Base-by-base conservation (phyloP, 2,113 vertebrate species). In the Lipophrys pholis region DNA sequence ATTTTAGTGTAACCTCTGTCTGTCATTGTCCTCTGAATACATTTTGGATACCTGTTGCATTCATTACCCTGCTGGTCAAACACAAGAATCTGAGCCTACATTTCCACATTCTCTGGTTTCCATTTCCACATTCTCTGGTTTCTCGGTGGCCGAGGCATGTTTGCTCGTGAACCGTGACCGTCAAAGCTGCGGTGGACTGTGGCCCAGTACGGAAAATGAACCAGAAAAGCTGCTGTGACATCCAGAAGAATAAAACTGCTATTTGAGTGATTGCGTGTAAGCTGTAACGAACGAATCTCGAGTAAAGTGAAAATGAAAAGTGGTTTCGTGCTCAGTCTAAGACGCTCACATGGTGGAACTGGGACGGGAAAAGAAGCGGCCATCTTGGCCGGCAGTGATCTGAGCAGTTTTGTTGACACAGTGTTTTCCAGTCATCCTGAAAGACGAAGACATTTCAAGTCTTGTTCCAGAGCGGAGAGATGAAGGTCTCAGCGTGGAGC, bases 191-290 rank as follows among this genome's bases (percentile, higher is more conserved):
- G 1, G 35, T 53, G 16, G 14, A 14, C 57, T 35, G 63, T 40
- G 11, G 30, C 73, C 69, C 50, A 76, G 17, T 11, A 54, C 40
- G 35, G 58, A 78, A 48, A n/a, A 35, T 12, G 59, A 56, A 38
- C 45, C 42, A 57, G 21, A 58, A 72, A 39, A 56, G 59, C 40
- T 45, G 36, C 39, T 15, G 6, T 50, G 7, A 68, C 52, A 81
- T 21, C 17, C 39, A 11, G 7, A 10, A 40, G 73, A 43, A 58
- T 59, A 6, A 76, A 69, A 40, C 8, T 16, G 48, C 8, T 14
- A 7, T 1, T 14, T 7, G 11, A 21, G 38, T 55, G 21, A 59
- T 35, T 49, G 6, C 63, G 59, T 56, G 46, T 21, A 9, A 56
- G 62, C 15, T 14, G 35, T 56, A 17, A 63, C 66, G 30, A 38